Evolutionary conservation across 2,113 vertebrate genomes (phyloP).

Genomic region (Sphyrna mokarran): DNA sequence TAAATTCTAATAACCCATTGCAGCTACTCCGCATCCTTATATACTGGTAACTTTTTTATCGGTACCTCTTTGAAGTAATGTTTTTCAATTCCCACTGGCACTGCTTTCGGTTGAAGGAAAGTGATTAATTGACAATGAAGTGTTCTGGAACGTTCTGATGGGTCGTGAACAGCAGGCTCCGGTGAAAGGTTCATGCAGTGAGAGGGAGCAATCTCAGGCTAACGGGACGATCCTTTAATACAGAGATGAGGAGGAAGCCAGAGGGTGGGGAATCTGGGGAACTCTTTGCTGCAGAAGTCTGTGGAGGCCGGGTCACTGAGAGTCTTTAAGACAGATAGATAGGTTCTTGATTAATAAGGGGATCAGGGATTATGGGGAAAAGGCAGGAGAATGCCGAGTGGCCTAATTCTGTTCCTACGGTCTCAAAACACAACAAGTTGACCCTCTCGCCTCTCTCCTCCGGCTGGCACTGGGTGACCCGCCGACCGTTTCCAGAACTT

Average conservation of each 20-base stretch:
- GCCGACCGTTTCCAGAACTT: background rate
- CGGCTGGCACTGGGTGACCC: background rate
- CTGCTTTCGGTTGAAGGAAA: background rate
- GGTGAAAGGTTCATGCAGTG: background rate
- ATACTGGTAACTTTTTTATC: background rate
- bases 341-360: too few relatives aligned
- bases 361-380: too few relatives aligned
- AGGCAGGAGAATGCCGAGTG: too few relatives aligned
- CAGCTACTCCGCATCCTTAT: background rate
- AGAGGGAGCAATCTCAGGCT: too few relatives aligned
- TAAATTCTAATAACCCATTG: too few relatives aligned
- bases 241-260: too few relatives aligned
- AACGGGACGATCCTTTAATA: too few relatives aligned
- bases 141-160: background rate
- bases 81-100: background rate
- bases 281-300: too few relatives aligned
- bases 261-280: too few relatives aligned
- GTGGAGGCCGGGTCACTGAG: too few relatives aligned
- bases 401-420: too few relatives aligned
- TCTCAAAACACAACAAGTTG: background rate
- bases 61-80: background rate
- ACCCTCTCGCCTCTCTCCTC: background rate
- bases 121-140: background rate
- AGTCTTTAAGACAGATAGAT: too few relatives aligned
- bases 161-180: background rate